phyloP scores from a whole-genome alignment of 2,113 vertebrate species.

The Verasper variegatus region DNA sequence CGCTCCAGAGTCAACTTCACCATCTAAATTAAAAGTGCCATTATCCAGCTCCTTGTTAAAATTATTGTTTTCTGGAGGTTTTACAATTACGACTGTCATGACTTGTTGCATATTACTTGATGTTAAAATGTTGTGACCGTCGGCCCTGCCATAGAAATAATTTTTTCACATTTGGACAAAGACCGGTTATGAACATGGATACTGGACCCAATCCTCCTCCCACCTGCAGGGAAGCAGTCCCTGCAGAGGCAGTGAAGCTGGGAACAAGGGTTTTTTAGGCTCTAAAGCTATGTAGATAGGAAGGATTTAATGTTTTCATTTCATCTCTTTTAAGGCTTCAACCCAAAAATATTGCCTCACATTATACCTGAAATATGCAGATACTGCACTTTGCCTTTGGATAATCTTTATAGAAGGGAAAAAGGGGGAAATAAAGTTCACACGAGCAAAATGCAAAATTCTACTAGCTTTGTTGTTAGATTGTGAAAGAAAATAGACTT shows the following conservation, averaged over 20 bases:
- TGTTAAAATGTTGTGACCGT: slow-evolving; percentile 22
- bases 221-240: neutral
- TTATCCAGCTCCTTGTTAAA: slow-evolving; percentile 1
- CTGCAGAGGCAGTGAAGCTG: neutral
- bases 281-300: neutral
- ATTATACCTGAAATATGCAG: slow-evolving; percentile 2
- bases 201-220: neutral
- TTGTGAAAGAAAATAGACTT: neutral
- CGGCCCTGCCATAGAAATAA: neutral
- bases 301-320: neutral
- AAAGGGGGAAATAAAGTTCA: neutral
- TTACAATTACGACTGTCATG: slow-evolving; percentile 6
- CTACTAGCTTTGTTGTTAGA: neutral
- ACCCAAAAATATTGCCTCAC: neutral
- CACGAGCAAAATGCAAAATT: neutral
- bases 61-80: slow-evolving; percentile 10
- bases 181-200: neutral
- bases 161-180: neutral
- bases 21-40: slow-evolving; percentile 26
- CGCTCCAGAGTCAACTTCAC: slow-evolving; percentile 18
- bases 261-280: neutral
- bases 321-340: neutral
- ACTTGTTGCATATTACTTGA: slow-evolving; percentile 8
- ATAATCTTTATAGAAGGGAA: neutral
- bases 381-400: slow-evolving; percentile 11